Conservation (phyloP, 1,140 invertebrate genomes). For the Aricia agestis region DNA sequence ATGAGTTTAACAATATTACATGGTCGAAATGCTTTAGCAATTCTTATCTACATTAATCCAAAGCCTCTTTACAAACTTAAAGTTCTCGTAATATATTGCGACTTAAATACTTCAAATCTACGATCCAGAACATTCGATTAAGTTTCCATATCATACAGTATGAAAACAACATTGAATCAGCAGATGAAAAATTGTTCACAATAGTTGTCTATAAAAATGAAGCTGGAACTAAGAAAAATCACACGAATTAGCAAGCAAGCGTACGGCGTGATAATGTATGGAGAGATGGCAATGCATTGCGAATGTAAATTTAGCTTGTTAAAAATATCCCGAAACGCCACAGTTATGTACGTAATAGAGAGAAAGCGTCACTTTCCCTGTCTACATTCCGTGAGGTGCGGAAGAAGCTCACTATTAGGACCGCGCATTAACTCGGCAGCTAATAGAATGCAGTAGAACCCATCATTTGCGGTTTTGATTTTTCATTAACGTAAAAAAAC, state of each 20-base stretch:
- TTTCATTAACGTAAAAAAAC: constrained; percentile 23
- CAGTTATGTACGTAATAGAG: constrained; percentile 34
- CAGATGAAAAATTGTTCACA: constrained; percentile 22
- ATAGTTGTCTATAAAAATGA: constrained; percentile 24
- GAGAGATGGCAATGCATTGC: constrained; percentile 56
- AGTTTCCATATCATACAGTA: constrained; percentile 18
- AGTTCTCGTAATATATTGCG: neutral
- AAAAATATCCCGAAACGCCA: constrained; percentile 33
- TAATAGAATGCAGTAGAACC: constrained; percentile 47
- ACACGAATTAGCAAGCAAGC: constrained; percentile 62
- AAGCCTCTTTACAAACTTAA: constrained; percentile 6
- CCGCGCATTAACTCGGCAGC: constrained; percentile 36
- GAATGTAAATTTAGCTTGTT: constrained; percentile 45
- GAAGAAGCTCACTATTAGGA: constrained; percentile 42
- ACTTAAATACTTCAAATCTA: constrained; percentile 7
- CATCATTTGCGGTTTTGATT: constrained; percentile 46
- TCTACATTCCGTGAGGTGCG: constrained; percentile 39
- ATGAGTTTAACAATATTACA: constrained; percentile 5
- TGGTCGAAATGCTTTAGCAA: constrained; percentile 8
- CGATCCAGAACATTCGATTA: constrained; percentile 14
- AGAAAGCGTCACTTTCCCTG: constrained; percentile 55
- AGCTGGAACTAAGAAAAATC: constrained; percentile 53
- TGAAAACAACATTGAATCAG: constrained; percentile 25
- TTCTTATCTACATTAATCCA: constrained; percentile 4
- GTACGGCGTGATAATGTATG: constrained; percentile 54